Base-by-base conservation (phyloP, 2,113 vertebrate genomes). In the Etheostoma spectabile region DNA sequence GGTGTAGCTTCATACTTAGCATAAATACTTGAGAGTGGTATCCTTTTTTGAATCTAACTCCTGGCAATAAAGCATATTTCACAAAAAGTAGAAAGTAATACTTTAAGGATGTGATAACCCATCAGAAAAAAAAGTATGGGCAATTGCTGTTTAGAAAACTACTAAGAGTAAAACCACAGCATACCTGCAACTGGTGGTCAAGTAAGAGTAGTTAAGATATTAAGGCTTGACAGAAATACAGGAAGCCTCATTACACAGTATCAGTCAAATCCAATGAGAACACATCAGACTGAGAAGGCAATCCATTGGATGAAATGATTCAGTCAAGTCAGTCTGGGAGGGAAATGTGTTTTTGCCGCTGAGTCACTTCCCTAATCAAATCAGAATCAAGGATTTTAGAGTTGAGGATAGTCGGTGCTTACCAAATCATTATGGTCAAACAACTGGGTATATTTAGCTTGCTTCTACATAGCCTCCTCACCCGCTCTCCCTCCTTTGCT, bases 341-440 rank as follows among this genome's bases (percentile, higher is more conserved):
- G 63, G 12, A 82, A 85, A 87, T 4, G 71, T 75, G 60, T 80
- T 89, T 79, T 75, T 77, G 67, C 70, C 49, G 81, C 66, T 1
- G 64, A 86, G 62, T 76, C 79, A 80, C 77, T 77, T 78, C 69
- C 74, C 85, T 85, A 92, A 92, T 91, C 87, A 80, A 86, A 90
- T 90, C 72, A 81, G 81, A 86, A 90, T 85, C 79, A 70, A 77
- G 74, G 79, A 82, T 68, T 79, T 79, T 33, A 63, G 72, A 87
- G 76, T 48, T 67, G 82, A 46, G 45, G 61, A 42, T 61, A 76
- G 74, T 67, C 76, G 6, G 61, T 67, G 71, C 77, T 89, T 86
- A 84, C 67, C 66, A 60, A 74, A 84, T 83, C 74, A 89, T 89
- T 87, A 88, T 45, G 84, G 84, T 88, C 82, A 88, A 85, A 80